A percentile compares a stretch with the other conserved stretches of the same genome.
Conservation (phyloP, 1,140 invertebrate species). For the Pollicipes pollicipes region DNA sequence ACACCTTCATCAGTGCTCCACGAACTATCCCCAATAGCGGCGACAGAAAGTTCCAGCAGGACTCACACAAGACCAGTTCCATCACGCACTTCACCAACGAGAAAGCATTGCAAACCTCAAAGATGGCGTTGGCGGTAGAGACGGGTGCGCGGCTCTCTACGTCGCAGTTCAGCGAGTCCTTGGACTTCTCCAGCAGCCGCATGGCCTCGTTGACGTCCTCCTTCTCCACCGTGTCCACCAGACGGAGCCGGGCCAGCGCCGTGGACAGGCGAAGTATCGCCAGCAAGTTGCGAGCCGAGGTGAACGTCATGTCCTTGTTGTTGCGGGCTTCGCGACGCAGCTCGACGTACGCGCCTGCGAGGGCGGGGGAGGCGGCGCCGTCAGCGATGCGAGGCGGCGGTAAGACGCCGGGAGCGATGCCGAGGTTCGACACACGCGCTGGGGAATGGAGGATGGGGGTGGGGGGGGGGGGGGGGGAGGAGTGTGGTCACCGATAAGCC, state of each 20-base stretch:
- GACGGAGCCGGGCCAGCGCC: conserved; percentile 42
- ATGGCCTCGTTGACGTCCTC: conserved; percentile 91
- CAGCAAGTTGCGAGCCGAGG: conserved; percentile 81
- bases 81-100: too few species aligned
- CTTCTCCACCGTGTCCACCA: conserved; percentile 44
- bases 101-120: conserved; percentile 3
- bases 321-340: conserved; percentile 81
- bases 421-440: too few species aligned
- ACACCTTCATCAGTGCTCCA: too few species aligned
- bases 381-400: conserved; percentile 10
- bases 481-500: too few species aligned
- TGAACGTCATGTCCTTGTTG: conserved; percentile 78
- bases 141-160: conserved; percentile 23
- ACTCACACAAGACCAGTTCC: too few species aligned
- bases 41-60: too few species aligned
- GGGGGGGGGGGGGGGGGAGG: too few species aligned
- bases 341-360: conserved; percentile 64
- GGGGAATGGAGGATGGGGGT: too few species aligned
- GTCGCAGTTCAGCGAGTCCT: conserved; percentile 65
- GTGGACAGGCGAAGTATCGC: conserved; percentile 85
- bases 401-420: too few species aligned
- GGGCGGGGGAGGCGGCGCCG: conserved; percentile 22
- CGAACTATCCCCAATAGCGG: too few species aligned
- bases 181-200: conserved; percentile 86
- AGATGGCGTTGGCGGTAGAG: not conserved